Evolutionary conservation across 2,797 vertebrate genomes (phyloP).

Genomic region (Clarias pachynema): DNA sequence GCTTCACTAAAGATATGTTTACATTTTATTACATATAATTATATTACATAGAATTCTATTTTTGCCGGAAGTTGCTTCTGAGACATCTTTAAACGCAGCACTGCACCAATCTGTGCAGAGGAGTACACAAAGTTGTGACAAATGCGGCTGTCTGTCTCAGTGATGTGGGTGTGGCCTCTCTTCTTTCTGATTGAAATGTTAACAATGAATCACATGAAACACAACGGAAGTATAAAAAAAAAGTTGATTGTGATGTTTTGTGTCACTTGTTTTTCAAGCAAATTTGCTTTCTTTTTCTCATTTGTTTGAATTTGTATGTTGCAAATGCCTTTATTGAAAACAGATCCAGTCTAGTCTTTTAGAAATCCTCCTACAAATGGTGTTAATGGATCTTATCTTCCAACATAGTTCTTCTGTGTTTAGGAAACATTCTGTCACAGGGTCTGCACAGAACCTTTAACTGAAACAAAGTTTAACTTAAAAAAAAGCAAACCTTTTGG

Average conservation of each 20-base stretch:
- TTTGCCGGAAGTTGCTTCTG: too few relatives aligned
- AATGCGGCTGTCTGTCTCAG: not conserved
- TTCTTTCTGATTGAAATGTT: not conserved
- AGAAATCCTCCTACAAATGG: not conserved
- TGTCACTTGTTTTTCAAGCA: not conserved
- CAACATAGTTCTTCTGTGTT: not conserved
- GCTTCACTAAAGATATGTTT: too few relatives aligned
- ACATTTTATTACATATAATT: too few relatives aligned
- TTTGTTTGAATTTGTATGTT: slow-evolving; percentile 12
- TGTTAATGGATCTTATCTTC: not conserved
- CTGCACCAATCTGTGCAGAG: too few relatives aligned
- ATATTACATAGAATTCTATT: too few relatives aligned
- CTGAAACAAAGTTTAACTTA: not conserved
- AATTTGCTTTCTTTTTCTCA: not conserved
- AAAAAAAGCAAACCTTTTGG: not conserved
- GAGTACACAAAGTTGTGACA: too few relatives aligned
- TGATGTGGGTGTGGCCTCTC: not conserved
- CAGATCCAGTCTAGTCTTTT: not conserved
- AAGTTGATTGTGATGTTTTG: too few relatives aligned
- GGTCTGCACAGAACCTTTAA: not conserved
- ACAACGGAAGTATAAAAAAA: not conserved
- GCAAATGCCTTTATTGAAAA: not conserved
- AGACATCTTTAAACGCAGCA: too few relatives aligned
- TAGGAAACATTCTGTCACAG: not conserved
- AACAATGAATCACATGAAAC: not conserved